phyloP scores from a whole-genome alignment of 1,140 invertebrate genomes.

The Euura lappo region DNA sequence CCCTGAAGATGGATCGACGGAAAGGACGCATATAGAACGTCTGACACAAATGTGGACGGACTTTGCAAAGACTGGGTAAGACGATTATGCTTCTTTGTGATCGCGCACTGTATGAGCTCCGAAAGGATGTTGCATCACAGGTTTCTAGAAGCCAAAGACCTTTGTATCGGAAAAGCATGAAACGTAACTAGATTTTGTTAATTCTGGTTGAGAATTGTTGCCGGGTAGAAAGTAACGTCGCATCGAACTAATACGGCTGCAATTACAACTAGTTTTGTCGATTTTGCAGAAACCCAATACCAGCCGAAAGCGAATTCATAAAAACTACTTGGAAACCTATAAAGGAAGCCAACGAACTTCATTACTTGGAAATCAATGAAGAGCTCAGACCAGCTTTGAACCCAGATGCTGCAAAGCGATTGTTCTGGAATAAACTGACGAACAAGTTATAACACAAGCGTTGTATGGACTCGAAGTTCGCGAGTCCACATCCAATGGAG shows the following conservation, averaged over 20 bases:
- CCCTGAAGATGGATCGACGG: conserved; percentile 30
- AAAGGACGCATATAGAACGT: conserved; percentile 33
- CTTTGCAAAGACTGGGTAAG: conserved; percentile 53
- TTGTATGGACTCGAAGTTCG: too few relatives aligned
- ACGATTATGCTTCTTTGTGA: background rate
- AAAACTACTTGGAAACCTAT: background rate
- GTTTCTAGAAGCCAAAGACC: too few relatives aligned
- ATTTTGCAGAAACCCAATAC: background rate
- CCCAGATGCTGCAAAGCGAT: background rate
- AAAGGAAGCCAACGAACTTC: background rate
- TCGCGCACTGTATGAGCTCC: background rate
- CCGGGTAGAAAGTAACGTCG: background rate
- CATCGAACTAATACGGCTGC: background rate
- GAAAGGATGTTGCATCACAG: too few relatives aligned
- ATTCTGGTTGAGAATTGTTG: background rate
- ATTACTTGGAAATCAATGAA: background rate
- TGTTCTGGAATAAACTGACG: background rate
- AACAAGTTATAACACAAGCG: background rate
- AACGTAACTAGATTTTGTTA: background rate
- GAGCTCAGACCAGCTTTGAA: background rate
- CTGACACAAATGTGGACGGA: conserved; percentile 55
- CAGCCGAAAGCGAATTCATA: conserved; percentile 1
- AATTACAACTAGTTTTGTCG: background rate
- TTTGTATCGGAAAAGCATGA: too few relatives aligned
- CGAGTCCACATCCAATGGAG: too few relatives aligned